Percentiles rank a stretch among this genome's conserved stretches.
Evolutionary conservation across 2,797 vertebrate genomes (phyloP).

Genomic region (Chelmon rostratus): DNA sequence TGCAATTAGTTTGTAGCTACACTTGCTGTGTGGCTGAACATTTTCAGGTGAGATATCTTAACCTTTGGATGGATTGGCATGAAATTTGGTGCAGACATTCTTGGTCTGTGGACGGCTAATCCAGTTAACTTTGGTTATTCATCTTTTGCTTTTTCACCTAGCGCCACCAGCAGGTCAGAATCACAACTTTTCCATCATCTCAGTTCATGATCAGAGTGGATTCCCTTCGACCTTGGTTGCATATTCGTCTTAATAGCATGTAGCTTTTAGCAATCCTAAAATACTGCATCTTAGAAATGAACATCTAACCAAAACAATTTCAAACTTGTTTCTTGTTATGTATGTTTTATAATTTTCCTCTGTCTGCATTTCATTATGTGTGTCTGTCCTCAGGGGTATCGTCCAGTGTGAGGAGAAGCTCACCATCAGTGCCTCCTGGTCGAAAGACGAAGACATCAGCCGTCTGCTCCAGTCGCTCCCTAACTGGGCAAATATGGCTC

Average conservation of each 20-base stretch:
- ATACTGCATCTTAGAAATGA: no score
- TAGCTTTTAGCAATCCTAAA: background rate
- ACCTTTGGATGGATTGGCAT: background rate
- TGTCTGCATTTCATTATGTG: background rate
- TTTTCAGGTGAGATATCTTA: background rate
- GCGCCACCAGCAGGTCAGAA: background rate
- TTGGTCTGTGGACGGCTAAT: background rate
- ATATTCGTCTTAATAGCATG: background rate
- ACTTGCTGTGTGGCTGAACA: background rate
- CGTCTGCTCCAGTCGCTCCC: slow-evolving; percentile 95
- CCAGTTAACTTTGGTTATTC: background rate
- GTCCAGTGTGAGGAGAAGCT: slow-evolving; percentile 97
- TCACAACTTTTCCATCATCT: background rate
- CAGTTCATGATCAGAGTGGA: background rate
- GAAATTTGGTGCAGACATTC: background rate
- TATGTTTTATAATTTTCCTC: background rate
- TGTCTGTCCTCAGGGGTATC: slow-evolving; percentile 84
- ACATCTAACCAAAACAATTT: no score
- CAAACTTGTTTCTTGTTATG: background rate
- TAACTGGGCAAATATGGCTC: slow-evolving; percentile 97
- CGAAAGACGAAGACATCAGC: slow-evolving; percentile 98
- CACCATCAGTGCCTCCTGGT: slow-evolving; percentile 97
- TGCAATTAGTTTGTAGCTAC: background rate
- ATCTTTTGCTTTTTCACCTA: background rate
- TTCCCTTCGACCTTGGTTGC: background rate